Percentiles rank a stretch among this genome's conserved stretches.
These are phyloP conservation scores for Patiria pectinifera DNA, from an alignment of 53 echinoderm and acorn worm genomes.

Conservation along the genomic window DNA sequence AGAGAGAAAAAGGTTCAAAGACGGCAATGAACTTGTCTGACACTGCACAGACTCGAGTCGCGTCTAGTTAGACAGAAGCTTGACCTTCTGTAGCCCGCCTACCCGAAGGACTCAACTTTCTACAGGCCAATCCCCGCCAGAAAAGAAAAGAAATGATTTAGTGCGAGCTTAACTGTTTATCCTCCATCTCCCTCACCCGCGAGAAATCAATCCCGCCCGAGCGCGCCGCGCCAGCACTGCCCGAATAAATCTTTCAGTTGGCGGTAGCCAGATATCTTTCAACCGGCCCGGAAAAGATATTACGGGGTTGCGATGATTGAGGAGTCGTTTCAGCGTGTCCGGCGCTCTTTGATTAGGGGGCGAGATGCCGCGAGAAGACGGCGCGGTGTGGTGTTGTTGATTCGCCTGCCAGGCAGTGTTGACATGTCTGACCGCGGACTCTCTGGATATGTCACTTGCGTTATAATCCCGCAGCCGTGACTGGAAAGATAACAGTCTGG, in stretches of 20 bases:
- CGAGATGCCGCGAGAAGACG: not conserved
- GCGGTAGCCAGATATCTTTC: conserved; percentile 55
- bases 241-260: conserved; percentile 59
- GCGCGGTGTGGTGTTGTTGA: conserved; percentile 31
- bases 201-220: conserved; percentile 56
- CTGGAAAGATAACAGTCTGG: conserved; percentile 2
- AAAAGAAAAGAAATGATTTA: conserved; percentile 52
- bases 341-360: conserved; percentile 46
- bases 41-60: not conserved
- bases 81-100: conserved; percentile 23
- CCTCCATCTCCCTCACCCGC: conserved; percentile 50
- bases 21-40: not conserved
- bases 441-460: not conserved
- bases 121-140: not conserved
- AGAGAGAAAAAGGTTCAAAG: not conserved
- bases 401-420: not conserved
- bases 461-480: not conserved
- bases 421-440: conserved; percentile 4
- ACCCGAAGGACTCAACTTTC: conserved; percentile 27
- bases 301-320: conserved; percentile 49
- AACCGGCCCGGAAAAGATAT: conserved; percentile 49
- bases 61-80: conserved; percentile 30
- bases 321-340: conserved; percentile 32
- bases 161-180: conserved; percentile 54
- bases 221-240: conserved; percentile 22